Base-by-base conservation (phyloP, 2,888 invertebrate species). In the Dione vanillae region DNA sequence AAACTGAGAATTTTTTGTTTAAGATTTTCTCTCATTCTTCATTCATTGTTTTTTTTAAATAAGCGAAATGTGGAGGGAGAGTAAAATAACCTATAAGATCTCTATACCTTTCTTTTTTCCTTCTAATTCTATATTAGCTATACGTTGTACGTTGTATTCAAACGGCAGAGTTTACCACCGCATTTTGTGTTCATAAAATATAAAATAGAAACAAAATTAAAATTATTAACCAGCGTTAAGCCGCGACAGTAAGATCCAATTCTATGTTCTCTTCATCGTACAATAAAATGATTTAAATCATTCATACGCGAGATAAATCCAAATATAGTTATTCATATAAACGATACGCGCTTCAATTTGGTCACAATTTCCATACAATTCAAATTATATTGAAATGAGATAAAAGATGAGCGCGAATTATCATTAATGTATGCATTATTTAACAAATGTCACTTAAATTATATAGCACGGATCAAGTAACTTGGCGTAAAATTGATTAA, bases 351-450 rank as follows among this genome's bases (percentile, higher is more conserved):
- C 27, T 45, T 35, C 27, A 61, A 45, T 45, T 61, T 35, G 27
- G 11, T 27, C 45, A 56, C 56, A 61, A 45, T 61, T 61, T 61
- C 45, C n/a, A 61, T 61, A 61, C 35, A 35, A 61, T 61, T 45
- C 16, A 61, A 61, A 61, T 61, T 45, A 45, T 45, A 61, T 61
- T 61, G 27, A 61, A 61, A 61, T 45, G 27, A 61, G 61, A 45
- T 35, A 45, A 61, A 43, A 43, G 45, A 61, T 45, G 27, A 61
- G 27, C n/a, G 7, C 45, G 16, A 45, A 61, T 61, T 61, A 45
- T 45, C 61, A 43, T 35, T 61, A 45, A 64, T 49, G 37, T 51
- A 64, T 37, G 49, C 47, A 64, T n/a, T n/a, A 47, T 37, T 40
- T 47, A 64, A 64, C 49, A 43, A 41, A 45, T 43, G 16, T 27